A percentile compares a stretch with the other conserved stretches of the same genome.
Evolutionary conservation across 2,797 vertebrate genomes (phyloP).

Genomic region (Thripadectes ignobilis): DNA sequence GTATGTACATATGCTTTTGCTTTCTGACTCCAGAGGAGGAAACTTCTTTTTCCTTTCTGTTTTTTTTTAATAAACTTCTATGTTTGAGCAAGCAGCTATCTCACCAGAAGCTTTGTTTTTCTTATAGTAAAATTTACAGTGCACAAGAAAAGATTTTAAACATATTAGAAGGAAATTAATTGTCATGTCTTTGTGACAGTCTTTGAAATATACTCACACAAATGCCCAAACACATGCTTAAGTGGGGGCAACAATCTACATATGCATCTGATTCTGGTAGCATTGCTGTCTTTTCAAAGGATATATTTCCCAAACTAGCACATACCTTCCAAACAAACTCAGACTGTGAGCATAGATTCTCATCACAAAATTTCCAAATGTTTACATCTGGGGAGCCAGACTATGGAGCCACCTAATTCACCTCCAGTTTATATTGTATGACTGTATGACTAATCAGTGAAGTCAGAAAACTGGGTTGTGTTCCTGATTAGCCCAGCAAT

Average conservation of each 20-base stretch:
- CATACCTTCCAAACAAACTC: background rate
- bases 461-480: background rate
- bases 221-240: background rate
- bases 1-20: background rate
- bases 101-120: background rate
- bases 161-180: background rate
- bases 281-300: background rate
- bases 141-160: slow-evolving; percentile 15
- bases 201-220: background rate
- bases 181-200: background rate
- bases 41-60: fast-evolving
- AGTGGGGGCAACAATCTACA: background rate
- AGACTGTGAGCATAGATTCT: background rate
- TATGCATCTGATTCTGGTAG: slow-evolving; percentile 8
- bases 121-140: background rate
- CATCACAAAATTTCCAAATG: background rate
- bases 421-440: background rate
- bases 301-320: background rate
- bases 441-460: background rate
- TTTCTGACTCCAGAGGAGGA: background rate
- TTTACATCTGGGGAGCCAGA: slow-evolving; percentile 7
- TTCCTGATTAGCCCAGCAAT: background rate
- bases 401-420: background rate
- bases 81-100: background rate
- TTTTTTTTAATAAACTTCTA: background rate